Evolutionary conservation across 2,797 vertebrate species (phyloP).

Genomic region (Limnodromus scolopaceus): DNA sequence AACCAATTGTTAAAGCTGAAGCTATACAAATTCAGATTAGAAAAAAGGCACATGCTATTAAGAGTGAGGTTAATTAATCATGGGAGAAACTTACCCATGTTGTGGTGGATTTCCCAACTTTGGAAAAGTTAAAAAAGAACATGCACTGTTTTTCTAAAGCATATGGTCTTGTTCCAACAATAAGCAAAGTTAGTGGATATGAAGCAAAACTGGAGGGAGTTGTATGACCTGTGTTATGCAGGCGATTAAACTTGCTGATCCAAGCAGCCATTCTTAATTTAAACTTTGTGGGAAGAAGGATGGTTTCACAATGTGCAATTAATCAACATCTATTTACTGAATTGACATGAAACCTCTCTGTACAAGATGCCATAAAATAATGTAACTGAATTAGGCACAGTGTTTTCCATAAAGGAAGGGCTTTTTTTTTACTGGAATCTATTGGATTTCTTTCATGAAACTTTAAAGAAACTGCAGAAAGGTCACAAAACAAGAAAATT

Average conservation of each 20-base stretch:
- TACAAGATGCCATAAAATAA: neutral
- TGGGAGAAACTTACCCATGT: neutral
- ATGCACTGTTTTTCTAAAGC: neutral
- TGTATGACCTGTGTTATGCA: neutral
- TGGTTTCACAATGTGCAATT: neutral
- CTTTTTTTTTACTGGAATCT: neutral
- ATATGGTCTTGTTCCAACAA: neutral
- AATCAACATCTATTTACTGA: conserved; percentile 25
- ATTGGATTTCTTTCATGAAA: neutral
- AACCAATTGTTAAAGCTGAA: neutral
- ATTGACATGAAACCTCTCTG: neutral
- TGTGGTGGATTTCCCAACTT: neutral
- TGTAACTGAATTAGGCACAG: neutral
- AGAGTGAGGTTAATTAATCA: neutral
- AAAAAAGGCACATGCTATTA: neutral
- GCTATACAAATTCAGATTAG: neutral
- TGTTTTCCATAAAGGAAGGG: neutral
- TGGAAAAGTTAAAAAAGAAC: neutral
- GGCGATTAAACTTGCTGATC: conserved; percentile 16
- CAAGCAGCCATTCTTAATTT: conserved; percentile 18
- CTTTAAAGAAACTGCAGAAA: neutral
- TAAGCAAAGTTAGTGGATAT: neutral
- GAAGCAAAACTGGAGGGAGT: neutral
- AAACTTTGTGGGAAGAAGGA: neutral
- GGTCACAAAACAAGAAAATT: neutral